These are phyloP conservation scores for Conchocele bisecta DNA, from an alignment of 2,888 invertebrate species.

Conservation along the genomic window DNA sequence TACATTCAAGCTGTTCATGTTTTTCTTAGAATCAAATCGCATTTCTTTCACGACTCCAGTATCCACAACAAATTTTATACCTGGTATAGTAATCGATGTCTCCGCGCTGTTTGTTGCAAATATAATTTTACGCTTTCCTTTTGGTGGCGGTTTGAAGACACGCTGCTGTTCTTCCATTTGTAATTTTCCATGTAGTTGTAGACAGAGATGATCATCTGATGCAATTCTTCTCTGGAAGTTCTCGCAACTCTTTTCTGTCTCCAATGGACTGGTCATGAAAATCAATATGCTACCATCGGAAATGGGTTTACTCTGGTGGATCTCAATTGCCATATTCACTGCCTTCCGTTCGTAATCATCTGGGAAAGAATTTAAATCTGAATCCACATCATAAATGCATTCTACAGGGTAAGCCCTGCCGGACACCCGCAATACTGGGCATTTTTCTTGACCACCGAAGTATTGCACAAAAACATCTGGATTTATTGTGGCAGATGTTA, in stretches of 20 bases:
- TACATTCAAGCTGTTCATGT: constrained; percentile 74
- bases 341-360: constrained; percentile 68
- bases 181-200: constrained; percentile 78
- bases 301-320: constrained; percentile 67
- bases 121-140: constrained; percentile 78
- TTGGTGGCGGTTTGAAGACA: constrained; percentile 71
- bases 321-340: constrained; percentile 71
- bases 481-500: constrained; percentile 82
- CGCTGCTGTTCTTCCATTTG: constrained; percentile 77
- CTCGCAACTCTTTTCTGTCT: constrained; percentile 77
- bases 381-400: constrained; percentile 66
- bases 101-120: constrained; percentile 83
- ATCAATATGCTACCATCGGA: constrained; percentile 81
- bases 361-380: constrained; percentile 47
- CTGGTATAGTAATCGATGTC: constrained; percentile 82
- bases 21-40: constrained; percentile 76
- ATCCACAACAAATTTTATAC: constrained; percentile 82
- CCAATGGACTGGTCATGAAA: constrained; percentile 80
- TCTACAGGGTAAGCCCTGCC: constrained; percentile 82
- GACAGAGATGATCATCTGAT: constrained; percentile 57
- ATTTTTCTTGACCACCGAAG: constrained; percentile 65
- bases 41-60: constrained; percentile 81
- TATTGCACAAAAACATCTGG: constrained; percentile 77
- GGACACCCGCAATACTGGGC: constrained; percentile 76
- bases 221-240: constrained; percentile 39